Base-by-base conservation (phyloP, 2,888 invertebrate species). In the Apotomis capreana region DNA sequence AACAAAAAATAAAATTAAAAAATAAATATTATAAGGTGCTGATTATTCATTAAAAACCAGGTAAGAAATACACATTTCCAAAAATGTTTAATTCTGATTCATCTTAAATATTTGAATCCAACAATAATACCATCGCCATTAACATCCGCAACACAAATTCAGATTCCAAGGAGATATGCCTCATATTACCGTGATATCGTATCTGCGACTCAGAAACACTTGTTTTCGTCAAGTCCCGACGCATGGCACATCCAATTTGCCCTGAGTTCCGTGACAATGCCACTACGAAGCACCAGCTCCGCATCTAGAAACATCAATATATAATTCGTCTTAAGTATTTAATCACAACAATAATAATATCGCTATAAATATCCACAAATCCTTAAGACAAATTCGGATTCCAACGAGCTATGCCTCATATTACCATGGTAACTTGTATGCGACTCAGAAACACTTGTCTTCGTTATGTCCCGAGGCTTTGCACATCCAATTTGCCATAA, bases 241-340 rank as follows among this genome's bases (percentile, higher is more conserved):
- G 78, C 79, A 75, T 82, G 81, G 80, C 84, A 84, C 77, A 86
- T 86, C 81, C 87, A 87, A 87, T 87, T 87, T 87, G 79, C 79
- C 78, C 78, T 78, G 78, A 82, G 80, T 83, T 83, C 80, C 79
- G 77, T 79, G 77, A 85, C 84, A 83, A 84, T 83, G 80, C 78
- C 75, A 78, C 76, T 78, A 78, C 83, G 74, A 69, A 65, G 80
- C 77, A 77, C 78, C 76, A 74, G 77, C 68, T 65, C 71, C 55
- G 74, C 74, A 76, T 77, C 77, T 76, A 26, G 26, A 26, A 26
- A 26, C 26, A 26, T 26, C 26, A 26, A 26, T 26, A 26, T 26
- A 0, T 26, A 76, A 63, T 67, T 60, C 26, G 26, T 26, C 26
- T 26, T 26, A 26, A 26, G 2, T 26, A 26, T 26, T 26, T 26